phyloP scores from a whole-genome alignment of 2,113 vertebrate genomes.

The Leptodactylus fuscus region DNA sequence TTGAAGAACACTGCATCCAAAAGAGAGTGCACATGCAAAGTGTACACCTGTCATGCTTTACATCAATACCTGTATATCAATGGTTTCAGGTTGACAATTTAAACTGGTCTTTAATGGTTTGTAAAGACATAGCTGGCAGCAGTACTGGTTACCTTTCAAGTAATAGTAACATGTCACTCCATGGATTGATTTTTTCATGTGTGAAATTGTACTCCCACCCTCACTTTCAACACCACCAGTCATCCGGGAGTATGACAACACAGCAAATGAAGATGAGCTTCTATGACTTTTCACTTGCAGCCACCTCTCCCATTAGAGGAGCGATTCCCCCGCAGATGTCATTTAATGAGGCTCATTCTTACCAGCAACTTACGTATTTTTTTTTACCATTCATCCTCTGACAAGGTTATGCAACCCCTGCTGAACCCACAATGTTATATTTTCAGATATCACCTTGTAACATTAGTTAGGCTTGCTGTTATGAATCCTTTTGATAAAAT shows the following conservation, averaged over 20 bases:
- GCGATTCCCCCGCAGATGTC: background rate
- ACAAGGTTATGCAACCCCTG: constrained; percentile 51
- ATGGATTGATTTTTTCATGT: constrained; percentile 27
- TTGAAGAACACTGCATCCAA: no score
- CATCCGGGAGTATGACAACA: background rate
- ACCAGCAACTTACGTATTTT: background rate
- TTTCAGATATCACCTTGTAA: constrained; percentile 49
- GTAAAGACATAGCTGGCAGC: background rate
- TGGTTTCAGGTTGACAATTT: background rate
- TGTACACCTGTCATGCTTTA: background rate
- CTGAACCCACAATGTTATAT: constrained; percentile 20
- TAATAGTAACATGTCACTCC: background rate
- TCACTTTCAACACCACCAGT: background rate
- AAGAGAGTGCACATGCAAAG: background rate
- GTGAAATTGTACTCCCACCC: constrained; percentile 9
- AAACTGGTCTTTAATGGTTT: background rate
- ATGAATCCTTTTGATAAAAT: constrained; percentile 43
- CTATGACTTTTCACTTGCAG: background rate
- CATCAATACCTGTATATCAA: background rate
- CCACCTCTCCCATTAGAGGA: constrained; percentile 23
- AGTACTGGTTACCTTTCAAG: background rate
- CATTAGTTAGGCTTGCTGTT: constrained; percentile 28
- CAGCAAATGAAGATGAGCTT: background rate
- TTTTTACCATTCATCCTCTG: constrained; percentile 24
- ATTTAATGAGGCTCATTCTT: constrained; percentile 4